Percentiles rank a stretch among this genome's conserved stretches.
Conservation (phyloP, 2,797 vertebrate genomes). For the Esox lucius region DNA sequence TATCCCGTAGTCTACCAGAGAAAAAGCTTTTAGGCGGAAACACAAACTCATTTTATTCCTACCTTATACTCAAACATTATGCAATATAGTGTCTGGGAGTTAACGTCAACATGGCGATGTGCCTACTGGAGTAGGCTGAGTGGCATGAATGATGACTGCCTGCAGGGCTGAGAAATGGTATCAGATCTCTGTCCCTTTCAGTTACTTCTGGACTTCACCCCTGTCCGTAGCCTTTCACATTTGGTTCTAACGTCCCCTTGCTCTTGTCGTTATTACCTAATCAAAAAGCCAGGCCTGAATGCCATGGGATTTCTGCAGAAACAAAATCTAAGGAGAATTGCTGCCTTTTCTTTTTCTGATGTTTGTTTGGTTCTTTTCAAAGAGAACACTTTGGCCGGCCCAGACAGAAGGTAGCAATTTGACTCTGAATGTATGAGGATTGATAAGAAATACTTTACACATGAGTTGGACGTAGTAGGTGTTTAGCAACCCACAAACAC, state of each 20-base stretch:
- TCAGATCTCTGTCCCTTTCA: background rate
- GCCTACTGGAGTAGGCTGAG: conserved; percentile 36
- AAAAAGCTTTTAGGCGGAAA: conserved; percentile 58
- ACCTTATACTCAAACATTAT: conserved; percentile 49
- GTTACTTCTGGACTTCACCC: background rate
- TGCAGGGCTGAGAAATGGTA: conserved; percentile 18
- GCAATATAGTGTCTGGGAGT: conserved; percentile 62
- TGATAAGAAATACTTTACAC: conserved; percentile 77
- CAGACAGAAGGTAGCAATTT: conserved; percentile 68
- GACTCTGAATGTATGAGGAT: conserved; percentile 20
- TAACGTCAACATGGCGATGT: conserved; percentile 55
- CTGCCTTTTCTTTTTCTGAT: conserved; percentile 43
- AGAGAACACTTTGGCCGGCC: conserved; percentile 26
- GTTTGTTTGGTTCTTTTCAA: conserved; percentile 43
- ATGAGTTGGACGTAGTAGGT: conserved; percentile 50
- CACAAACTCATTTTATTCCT: conserved; percentile 62
- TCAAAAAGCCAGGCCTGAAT: conserved; percentile 30
- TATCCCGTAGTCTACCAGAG: conserved; percentile 59
- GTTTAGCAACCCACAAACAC: conserved; percentile 27
- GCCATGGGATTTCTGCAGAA: conserved; percentile 52
- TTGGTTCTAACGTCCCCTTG: conserved; percentile 26
- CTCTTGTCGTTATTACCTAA: conserved; percentile 20
- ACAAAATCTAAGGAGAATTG: conserved; percentile 59
- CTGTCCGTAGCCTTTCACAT: conserved; percentile 35
- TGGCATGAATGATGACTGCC: conserved; percentile 61